Evolutionary conservation across 1,140 invertebrate genomes (phyloP), one percentile per base, ranked within the genome.

Genomic region (Lepeophtheirus salmonis): DNA sequence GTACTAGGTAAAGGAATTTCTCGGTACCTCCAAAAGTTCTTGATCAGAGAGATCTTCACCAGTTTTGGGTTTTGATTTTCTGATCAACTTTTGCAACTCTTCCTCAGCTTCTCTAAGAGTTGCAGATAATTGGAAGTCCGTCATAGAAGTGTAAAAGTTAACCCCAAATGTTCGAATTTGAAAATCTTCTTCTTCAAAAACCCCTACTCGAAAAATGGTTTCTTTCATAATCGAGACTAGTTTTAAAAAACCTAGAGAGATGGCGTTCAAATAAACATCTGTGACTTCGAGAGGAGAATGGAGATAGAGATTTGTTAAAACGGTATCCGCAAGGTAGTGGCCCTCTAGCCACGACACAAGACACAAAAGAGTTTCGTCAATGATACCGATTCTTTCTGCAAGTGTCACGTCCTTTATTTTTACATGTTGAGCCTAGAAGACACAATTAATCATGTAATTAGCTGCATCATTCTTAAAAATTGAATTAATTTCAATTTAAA

Each of bases 281-380:
- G n/a, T n/a, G n/a, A n/a, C n/a, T n/a, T n/a, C n/a, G n/a, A n/a
- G n/a, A n/a, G n/a, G n/a, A n/a, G n/a, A n/a, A n/a, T n/a, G n/a
- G n/a, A n/a, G n/a, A n/a, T n/a, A n/a, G n/a, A 97, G 77, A 73
- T 96, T 96, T 10, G 89, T 97, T 68, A 97, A 96, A 12, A 97
- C 83, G 17, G 94, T 97, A 75, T 97, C 91, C 23, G 89, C 91
- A 64, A 96, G 76, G 13, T 90, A 97, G 69, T 94, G 88, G 0
- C 90, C 89, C 72, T 94, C 88, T 14, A 95, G 70, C 89, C 89
- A 95, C 0, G 88, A 89, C 0, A 94, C 89, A 65, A 97, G 77
- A 70, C 89, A 91, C 12, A 88, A 80, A 65, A 90, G 80, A 18
- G 90, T 88, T 4, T 84, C 83, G 77, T 97, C 94, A 66, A 95